Evolutionary conservation across 1,140 invertebrate genomes (phyloP).

Genomic region (Lepidurus arcticus): DNA sequence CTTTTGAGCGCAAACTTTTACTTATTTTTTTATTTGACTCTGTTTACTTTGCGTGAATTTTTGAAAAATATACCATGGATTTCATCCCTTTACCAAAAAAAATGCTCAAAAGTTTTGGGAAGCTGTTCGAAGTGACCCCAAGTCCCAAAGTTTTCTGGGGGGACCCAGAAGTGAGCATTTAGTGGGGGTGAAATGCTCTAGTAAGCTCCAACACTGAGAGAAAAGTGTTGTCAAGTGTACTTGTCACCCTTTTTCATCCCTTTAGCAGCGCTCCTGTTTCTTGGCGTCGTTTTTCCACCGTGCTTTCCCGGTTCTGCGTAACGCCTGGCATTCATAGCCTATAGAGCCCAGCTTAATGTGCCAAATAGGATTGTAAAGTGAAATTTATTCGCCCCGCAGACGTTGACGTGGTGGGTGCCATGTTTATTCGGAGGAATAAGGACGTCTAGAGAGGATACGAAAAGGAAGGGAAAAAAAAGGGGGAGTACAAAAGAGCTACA

Average conservation of each 20-base stretch:
- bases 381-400: constrained; percentile 30
- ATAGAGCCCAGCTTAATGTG: constrained; percentile 26
- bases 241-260: constrained; percentile 7
- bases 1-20: background rate
- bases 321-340: constrained; percentile 30
- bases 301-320: constrained; percentile 24
- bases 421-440: constrained; percentile 4
- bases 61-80: too few species aligned
- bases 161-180: too few species aligned
- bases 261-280: constrained; percentile 23
- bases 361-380: constrained; percentile 33
- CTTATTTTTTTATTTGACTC: background rate
- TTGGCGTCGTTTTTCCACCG: constrained; percentile 27
- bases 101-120: too few species aligned
- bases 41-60: background rate
- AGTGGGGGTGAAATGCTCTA: too few species aligned
- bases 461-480: background rate
- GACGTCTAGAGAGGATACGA: constrained; percentile 1
- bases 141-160: too few species aligned
- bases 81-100: too few species aligned
- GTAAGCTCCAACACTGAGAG: background rate
- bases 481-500: background rate
- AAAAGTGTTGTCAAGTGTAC: constrained; percentile 3
- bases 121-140: too few species aligned
- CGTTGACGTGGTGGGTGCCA: constrained; percentile 18